Evolutionary conservation across 2,797 vertebrate species (phyloP).

Genomic region (Lacerta bilineata): DNA sequence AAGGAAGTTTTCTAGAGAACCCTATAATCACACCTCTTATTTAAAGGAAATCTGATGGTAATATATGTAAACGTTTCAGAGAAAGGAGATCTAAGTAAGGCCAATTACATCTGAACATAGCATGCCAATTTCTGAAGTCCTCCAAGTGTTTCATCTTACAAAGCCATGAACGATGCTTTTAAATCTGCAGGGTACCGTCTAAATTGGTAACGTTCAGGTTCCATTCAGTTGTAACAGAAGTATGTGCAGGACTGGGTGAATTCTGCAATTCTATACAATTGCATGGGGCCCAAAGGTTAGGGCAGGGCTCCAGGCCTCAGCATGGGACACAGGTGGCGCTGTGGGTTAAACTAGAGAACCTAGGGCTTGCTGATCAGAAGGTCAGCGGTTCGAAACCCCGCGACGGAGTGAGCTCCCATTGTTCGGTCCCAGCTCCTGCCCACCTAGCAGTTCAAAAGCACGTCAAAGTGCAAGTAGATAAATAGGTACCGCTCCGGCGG

Average conservation of each 20-base stretch:
- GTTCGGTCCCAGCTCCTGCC: too few relatives aligned
- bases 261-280: not conserved
- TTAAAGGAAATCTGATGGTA: not conserved
- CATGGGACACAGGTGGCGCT: too few relatives aligned
- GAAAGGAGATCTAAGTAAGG: not conserved
- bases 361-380: too few relatives aligned
- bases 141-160: not conserved
- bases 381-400: too few relatives aligned
- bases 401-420: too few relatives aligned
- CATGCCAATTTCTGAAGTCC: not conserved
- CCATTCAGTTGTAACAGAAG: slow-evolving; percentile 47
- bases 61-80: not conserved
- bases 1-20: not conserved
- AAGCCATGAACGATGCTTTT: not conserved
- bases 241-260: not conserved
- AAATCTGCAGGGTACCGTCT: not conserved
- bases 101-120: not conserved
- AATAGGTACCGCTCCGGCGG: too few relatives aligned
- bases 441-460: too few relatives aligned
- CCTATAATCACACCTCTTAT: not conserved
- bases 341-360: too few relatives aligned
- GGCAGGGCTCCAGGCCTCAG: not conserved
- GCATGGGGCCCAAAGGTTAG: not conserved
- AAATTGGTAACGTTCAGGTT: slow-evolving; percentile 15
- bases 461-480: too few relatives aligned